Evolutionary conservation across 1,140 invertebrate genomes (phyloP).

Genomic region (Achroia grisella): DNA sequence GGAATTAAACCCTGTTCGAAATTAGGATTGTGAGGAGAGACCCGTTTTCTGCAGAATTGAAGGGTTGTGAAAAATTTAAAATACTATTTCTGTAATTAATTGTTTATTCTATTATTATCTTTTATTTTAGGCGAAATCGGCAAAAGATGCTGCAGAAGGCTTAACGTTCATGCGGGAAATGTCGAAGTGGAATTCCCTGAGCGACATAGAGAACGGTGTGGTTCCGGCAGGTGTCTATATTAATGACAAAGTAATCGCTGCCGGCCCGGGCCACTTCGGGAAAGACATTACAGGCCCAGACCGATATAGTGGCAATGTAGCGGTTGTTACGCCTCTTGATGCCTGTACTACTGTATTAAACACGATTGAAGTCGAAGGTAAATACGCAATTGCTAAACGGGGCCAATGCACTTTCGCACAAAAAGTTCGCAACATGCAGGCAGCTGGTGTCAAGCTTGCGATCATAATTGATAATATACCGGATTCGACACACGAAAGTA

Average conservation of each 20-base stretch:
- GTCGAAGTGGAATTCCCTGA: constrained; percentile 88
- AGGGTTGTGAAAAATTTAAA: background rate
- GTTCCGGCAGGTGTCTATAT: constrained; percentile 40
- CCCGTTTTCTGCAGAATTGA: no score
- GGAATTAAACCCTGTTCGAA: no score
- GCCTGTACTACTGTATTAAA: constrained; percentile 82
- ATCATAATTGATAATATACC: constrained; percentile 92
- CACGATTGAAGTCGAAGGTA: constrained; percentile 76
- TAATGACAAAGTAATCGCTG: constrained; percentile 75
- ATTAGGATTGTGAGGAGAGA: no score
- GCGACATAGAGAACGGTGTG: constrained; percentile 56
- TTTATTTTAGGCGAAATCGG: constrained; percentile 83
- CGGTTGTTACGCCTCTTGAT: constrained; percentile 74
- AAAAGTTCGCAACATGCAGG: constrained; percentile 91
- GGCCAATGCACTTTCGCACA: constrained; percentile 97
- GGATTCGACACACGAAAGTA: constrained; percentile 80
- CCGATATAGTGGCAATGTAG: constrained; percentile 76
- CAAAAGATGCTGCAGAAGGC: constrained; percentile 93
- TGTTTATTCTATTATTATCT: constrained; percentile 8
- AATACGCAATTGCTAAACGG: constrained; percentile 89
- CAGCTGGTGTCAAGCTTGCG: constrained; percentile 86
- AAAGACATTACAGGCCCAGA: constrained; percentile 78
- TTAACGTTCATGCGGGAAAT: constrained; percentile 98
- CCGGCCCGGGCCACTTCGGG: constrained; percentile 95
- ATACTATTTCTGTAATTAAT: background rate